A percentile compares a stretch with the other conserved stretches of the same genome.
These are phyloP conservation scores for Catharus ustulatus DNA, from an alignment of 2,797 vertebrate genomes.

Conservation along the genomic window DNA sequence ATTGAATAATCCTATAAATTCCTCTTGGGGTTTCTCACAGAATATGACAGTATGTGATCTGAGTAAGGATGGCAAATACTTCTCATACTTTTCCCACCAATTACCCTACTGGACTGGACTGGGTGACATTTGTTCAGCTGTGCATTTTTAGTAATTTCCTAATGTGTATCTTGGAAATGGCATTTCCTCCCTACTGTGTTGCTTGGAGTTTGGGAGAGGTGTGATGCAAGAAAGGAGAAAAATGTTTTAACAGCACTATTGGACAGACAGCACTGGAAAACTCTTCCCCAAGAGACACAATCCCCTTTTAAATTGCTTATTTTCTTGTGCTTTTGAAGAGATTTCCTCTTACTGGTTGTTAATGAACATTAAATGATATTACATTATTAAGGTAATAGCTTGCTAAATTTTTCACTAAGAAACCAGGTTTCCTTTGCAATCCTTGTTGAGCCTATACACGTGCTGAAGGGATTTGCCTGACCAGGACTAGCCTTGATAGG, in stretches of 20 bases:
- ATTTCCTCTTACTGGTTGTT: neutral
- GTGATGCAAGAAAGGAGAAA: neutral
- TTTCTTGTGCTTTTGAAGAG: neutral
- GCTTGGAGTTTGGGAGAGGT: neutral
- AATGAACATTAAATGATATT: neutral
- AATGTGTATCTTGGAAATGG: neutral
- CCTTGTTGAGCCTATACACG: neutral
- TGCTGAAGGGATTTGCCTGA: neutral
- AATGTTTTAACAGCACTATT: neutral
- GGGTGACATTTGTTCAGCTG: neutral
- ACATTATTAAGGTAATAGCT: neutral
- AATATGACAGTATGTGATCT: conserved; percentile 48
- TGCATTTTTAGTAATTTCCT: neutral
- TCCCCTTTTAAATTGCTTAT: neutral
- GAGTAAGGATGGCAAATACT: conserved; percentile 53
- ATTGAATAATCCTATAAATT: conserved; percentile 56
- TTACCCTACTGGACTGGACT: neutral
- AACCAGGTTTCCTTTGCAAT: neutral
- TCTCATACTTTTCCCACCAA: conserved; percentile 24
- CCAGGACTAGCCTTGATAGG: neutral
- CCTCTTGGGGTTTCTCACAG: conserved; percentile 45
- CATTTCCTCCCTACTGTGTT: neutral
- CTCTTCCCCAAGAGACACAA: neutral
- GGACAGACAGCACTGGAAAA: neutral
- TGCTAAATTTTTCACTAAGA: neutral